Conservation (phyloP, 2,797 vertebrate species). For the Moxostoma hubbsi region DNA sequence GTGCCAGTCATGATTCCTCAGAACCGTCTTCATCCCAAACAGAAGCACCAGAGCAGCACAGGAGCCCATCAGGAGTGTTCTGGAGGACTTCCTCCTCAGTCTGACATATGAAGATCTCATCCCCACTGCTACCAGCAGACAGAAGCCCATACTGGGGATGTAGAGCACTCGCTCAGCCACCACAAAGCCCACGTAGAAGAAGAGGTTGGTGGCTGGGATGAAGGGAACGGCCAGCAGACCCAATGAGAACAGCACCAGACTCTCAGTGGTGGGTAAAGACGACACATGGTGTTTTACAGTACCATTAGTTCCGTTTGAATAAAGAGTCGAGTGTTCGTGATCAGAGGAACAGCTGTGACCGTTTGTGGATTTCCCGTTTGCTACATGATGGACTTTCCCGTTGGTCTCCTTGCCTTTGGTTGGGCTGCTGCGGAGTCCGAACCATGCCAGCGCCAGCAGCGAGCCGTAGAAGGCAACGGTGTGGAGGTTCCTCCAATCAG, state of each 20-base stretch:
- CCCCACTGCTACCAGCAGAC: constrained; percentile 92
- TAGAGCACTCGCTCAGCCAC: constrained; percentile 98
- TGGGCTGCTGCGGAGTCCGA: constrained; percentile 77
- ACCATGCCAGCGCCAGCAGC: constrained; percentile 83
- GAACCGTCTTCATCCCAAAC: constrained; percentile 89
- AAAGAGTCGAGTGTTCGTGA: constrained; percentile 78
- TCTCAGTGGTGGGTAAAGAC: constrained; percentile 89
- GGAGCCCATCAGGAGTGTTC: constrained; percentile 86
- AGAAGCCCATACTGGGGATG: constrained; percentile 99
- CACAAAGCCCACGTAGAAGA: constrained; percentile 99
- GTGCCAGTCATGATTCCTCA: constrained; percentile 96
- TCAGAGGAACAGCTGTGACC: constrained; percentile 87
- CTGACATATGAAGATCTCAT: constrained; percentile 88
- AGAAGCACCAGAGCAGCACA: constrained; percentile 87
- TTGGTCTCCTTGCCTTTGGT: constrained; percentile 79
- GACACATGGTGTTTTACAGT: constrained; percentile 80
- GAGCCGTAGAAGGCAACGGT: constrained; percentile 87
- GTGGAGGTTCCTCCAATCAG: constrained; percentile 90
- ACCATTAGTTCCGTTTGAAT: constrained; percentile 81
- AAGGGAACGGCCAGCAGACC: constrained; percentile 93
- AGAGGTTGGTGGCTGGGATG: constrained; percentile 95
- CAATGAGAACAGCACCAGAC: constrained; percentile 90
- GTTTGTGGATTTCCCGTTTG: constrained; percentile 91
- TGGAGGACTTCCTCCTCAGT: constrained; percentile 82
- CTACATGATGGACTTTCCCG: constrained; percentile 80